Evolutionary conservation across 1,140 invertebrate genomes (phyloP), one percentile per base, ranked within the genome.

Genomic region (Sarcophaga peregrina): DNA sequence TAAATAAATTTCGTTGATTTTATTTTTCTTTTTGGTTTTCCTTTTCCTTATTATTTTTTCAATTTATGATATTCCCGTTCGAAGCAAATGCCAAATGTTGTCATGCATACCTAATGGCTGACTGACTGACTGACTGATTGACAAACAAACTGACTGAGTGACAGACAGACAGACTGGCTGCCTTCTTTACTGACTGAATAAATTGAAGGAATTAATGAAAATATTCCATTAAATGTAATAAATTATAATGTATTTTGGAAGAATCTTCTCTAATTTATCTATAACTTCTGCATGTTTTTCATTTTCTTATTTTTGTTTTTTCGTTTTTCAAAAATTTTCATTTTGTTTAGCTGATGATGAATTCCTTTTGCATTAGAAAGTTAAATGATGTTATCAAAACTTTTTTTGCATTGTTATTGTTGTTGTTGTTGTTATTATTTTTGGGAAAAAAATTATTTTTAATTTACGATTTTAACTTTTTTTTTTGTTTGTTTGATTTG

Each of bases 381-480:
- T 68, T 25, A 68, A 68, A n/a, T 68, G 62, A 20, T 68, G 62
- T 68, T 68, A 68, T 68, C 62, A 68, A 68, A 68, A 68, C 62
- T 20, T 68, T 58, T n/a, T 68, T 68, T 68, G 62, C 20, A 68
- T 20, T 20, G 17, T 58, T 37, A 10, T 20, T 68, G 62, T 20
- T 68, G 62, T 25, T 68, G 25, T 4, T 4, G 25, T 37, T 58
- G 11, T 58, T 37, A 4, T 37, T 58, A 2, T 58, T n/a, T 15
- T n/a, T 58, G 6, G 17, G n/a, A 20, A 68, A 37, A 37, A 37
- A 68, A 68, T 25, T n/a, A 68, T 68, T 20, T 68, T 20, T 20
- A 68, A 68, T 68, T 68, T 68, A 68, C 20, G 62, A 68, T 20
- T 20, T 68, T 25, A 68, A 68, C 6, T 68, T 68, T 68, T 68